phyloP scores from a whole-genome alignment of 2,113 vertebrate species.

The Carassius auratus region DNA sequence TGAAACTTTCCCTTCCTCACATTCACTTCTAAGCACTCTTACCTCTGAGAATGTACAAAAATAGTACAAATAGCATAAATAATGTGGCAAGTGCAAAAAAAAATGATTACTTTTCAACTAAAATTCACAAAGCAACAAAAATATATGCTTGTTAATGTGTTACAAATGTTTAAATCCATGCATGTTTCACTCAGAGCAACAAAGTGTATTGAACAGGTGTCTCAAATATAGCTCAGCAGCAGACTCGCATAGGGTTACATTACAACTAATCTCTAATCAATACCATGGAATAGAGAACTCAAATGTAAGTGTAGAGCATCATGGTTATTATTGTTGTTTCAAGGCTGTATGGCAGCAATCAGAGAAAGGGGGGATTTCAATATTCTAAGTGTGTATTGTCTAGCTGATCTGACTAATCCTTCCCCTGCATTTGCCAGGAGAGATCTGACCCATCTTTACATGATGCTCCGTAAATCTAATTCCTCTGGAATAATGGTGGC shows the following conservation, averaged over 20 bases:
- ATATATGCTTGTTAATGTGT: not conserved
- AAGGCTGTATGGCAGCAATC: not conserved
- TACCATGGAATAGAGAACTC: not conserved
- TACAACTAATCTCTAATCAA: not conserved
- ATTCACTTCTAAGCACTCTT: not conserved
- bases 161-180: not conserved
- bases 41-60: not conserved
- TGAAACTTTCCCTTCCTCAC: not conserved
- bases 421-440: not conserved
- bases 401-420: constrained; percentile 11
- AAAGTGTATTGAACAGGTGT: not conserved
- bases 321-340: not conserved
- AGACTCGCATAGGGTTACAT: not conserved
- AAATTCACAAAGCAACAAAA: not conserved
- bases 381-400: not conserved
- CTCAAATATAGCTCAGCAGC: constrained; percentile 8
- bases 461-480: constrained; percentile 20
- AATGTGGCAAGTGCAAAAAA: not conserved
- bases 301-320: not conserved
- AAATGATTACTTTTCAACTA: not conserved
- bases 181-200: not conserved
- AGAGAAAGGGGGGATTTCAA: not conserved
- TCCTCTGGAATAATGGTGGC: constrained; percentile 56
- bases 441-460: constrained; percentile 20
- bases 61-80: not conserved